phyloP scores from a whole-genome alignment of 2,797 vertebrate species.

The Coilia nasus region DNA sequence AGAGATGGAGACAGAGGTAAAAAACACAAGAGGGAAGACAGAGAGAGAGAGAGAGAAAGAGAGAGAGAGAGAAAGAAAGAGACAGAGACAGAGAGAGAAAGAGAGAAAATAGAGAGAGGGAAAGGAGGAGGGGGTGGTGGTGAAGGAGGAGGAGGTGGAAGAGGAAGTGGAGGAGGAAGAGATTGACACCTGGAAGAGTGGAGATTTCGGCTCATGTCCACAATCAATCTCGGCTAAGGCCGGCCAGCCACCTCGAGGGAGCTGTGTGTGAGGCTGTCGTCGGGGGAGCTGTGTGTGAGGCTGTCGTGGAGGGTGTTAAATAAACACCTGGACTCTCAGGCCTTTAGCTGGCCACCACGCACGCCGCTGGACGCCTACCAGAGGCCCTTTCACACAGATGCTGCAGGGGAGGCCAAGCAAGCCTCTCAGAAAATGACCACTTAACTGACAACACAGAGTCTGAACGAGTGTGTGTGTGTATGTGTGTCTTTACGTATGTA shows the following conservation, averaged over 20 bases:
- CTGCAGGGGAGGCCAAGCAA: not conserved
- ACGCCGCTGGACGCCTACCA: conserved; percentile 5
- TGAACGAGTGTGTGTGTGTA: not conserved
- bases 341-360: conserved; percentile 39
- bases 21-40: too few relatives aligned
- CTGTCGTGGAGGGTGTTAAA: conserved; percentile 63
- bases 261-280: conserved; percentile 11
- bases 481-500: conserved; percentile 29
- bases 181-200: conserved; percentile 60
- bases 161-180: conserved; percentile 31
- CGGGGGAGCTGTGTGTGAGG: not conserved
- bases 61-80: not conserved
- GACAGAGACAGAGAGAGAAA: not conserved
- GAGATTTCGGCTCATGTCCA: conserved; percentile 47
- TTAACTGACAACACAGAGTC: conserved; percentile 31
- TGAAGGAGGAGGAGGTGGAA: conserved; percentile 5
- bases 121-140: not conserved
- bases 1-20: too few relatives aligned
- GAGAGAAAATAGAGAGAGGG: not conserved
- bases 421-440: conserved; percentile 32
- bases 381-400: conserved; percentile 4
- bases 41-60: not conserved
- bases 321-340: conserved; percentile 64
- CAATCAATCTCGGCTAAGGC: conserved; percentile 36
- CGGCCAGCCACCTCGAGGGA: not conserved